phyloP scores from a whole-genome alignment of 2,888 invertebrate genomes.

The Tyria jacobaeae region DNA sequence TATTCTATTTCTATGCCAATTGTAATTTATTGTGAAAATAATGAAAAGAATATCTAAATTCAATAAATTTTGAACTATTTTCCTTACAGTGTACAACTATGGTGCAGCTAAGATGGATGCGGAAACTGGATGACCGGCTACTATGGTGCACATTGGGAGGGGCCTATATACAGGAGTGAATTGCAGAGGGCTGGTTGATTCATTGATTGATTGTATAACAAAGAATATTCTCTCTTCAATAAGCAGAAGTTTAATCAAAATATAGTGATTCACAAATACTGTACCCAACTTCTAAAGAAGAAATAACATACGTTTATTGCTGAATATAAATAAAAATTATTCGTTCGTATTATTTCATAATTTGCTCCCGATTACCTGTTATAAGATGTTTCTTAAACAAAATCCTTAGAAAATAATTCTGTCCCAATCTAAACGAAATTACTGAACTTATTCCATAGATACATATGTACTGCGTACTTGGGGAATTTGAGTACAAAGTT shows the following conservation, averaged over 20 bases:
- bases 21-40: no score
- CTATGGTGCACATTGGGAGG: no score
- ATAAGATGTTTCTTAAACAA: not conserved
- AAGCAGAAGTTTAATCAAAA: conserved; percentile 3
- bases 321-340: not conserved
- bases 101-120: no score
- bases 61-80: no score
- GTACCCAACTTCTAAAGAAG: not conserved
- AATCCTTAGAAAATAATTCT: not conserved
- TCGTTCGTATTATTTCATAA: not conserved
- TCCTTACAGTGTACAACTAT: no score
- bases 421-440: not conserved
- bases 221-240: not conserved
- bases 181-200: no score
- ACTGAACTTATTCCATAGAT: not conserved
- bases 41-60: no score
- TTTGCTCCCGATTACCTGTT: not conserved
- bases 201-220: no score
- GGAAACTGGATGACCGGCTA: no score
- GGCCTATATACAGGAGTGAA: no score
- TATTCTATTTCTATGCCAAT: no score
- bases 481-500: not conserved
- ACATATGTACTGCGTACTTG: not conserved
- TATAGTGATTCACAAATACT: conserved; percentile 2
- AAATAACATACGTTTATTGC: not conserved